Conservation (phyloP, 2,888 invertebrate genomes). For the Ganaspis brasiliensis region DNA sequence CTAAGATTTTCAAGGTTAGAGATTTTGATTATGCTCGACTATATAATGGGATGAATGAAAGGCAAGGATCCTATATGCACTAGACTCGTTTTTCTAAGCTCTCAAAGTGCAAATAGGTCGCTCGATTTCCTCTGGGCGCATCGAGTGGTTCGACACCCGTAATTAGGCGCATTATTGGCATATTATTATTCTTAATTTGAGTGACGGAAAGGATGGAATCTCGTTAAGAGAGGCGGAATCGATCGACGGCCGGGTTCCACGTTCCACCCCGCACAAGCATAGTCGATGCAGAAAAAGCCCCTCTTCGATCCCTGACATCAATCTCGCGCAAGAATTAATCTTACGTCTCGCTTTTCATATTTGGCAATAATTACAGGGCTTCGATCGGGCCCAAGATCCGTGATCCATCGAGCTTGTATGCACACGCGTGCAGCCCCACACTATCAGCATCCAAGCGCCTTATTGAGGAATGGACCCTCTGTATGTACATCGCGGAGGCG, state of each 20-base stretch:
- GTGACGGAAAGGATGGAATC: constrained; percentile 79
- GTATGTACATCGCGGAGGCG: constrained; percentile 50
- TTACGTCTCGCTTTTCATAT: constrained; percentile 78
- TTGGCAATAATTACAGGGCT: constrained; percentile 81
- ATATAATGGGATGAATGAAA: not conserved
- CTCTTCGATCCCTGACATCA: constrained; percentile 78
- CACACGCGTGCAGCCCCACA: constrained; percentile 47
- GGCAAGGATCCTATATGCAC: not conserved
- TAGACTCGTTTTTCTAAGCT: constrained; percentile 32
- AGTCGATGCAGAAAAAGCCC: constrained; percentile 67
- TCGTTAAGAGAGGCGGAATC: constrained; percentile 79
- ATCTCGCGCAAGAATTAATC: constrained; percentile 80
- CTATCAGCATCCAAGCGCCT: constrained; percentile 44
- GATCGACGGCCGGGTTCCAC: constrained; percentile 64
- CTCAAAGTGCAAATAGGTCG: constrained; percentile 41
- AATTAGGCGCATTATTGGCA: constrained; percentile 78
- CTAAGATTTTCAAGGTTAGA: too few species aligned
- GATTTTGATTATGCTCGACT: constrained; percentile 51
- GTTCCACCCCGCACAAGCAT: constrained; percentile 56
- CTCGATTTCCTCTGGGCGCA: constrained; percentile 59
- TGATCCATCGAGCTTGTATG: constrained; percentile 65
- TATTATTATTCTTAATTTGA: constrained; percentile 79
- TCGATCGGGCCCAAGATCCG: constrained; percentile 68
- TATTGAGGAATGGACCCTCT: constrained; percentile 39
- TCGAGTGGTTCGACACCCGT: constrained; percentile 61